These are phyloP conservation scores for Tetragnatha versicolor DNA, from an alignment of 1,140 invertebrate genomes.

Conservation along the genomic window DNA sequence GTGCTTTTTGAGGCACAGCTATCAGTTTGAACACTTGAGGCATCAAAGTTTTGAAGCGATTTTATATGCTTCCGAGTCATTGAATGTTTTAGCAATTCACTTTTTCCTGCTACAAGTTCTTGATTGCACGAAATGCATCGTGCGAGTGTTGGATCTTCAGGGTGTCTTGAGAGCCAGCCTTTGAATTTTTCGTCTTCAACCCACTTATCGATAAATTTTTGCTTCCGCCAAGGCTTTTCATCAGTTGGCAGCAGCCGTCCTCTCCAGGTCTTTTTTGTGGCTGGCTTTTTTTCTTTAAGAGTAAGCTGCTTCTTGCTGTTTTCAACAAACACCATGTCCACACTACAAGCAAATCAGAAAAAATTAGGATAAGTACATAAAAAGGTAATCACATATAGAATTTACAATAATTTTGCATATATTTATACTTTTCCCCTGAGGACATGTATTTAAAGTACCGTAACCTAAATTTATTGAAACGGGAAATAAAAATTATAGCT, in stretches of 20 bases:
- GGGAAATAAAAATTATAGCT: too few relatives aligned
- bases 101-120: constrained; percentile 51
- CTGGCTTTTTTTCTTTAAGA: constrained; percentile 31
- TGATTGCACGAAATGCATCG: constrained; percentile 47
- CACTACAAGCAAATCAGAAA: too few relatives aligned
- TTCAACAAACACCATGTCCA: too few relatives aligned
- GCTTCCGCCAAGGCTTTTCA: constrained; percentile 47
- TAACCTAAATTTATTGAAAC: too few relatives aligned
- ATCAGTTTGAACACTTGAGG: neutral
- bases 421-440: too few relatives aligned
- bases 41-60: constrained; percentile 40
- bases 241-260: constrained; percentile 28
- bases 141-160: constrained; percentile 47
- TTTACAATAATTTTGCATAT: too few relatives aligned
- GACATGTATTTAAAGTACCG: too few relatives aligned
- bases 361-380: too few relatives aligned
- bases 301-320: too few relatives aligned
- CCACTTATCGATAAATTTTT: constrained; percentile 51
- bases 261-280: constrained; percentile 42
- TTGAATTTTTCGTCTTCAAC: constrained; percentile 46
- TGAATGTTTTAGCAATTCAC: constrained; percentile 50
- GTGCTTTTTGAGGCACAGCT: constrained; percentile 16
- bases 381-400: too few relatives aligned
- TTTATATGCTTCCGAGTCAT: constrained; percentile 42
- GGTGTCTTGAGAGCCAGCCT: constrained; percentile 43